These are phyloP conservation scores for Megalops atlanticus DNA, from an alignment of 2,113 vertebrate species.

Conservation along the genomic window DNA sequence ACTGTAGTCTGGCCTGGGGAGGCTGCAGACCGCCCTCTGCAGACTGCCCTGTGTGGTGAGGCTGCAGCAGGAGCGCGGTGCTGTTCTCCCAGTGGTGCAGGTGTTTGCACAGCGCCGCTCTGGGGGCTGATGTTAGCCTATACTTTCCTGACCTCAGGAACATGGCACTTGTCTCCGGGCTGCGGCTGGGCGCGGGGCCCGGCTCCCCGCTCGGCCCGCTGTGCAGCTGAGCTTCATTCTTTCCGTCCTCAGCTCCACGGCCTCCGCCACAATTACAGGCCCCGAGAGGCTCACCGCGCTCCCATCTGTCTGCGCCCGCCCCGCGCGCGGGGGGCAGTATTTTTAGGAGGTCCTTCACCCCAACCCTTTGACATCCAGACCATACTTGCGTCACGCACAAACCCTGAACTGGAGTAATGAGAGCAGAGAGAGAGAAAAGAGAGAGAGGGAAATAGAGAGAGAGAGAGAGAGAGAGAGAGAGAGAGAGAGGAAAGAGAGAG, in stretches of 20 bases:
- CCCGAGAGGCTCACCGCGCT: background rate
- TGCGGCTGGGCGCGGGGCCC: slow-evolving; percentile 56
- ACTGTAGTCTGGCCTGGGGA: slow-evolving; percentile 43
- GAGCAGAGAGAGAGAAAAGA: too few species aligned
- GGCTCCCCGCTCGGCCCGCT: slow-evolving; percentile 44
- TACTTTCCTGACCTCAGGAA: slow-evolving; percentile 65
- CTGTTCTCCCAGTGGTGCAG: background rate
- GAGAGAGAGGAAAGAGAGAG: too few species aligned
- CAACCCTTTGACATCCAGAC: slow-evolving; percentile 38
- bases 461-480: too few species aligned
- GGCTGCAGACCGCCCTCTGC: too few species aligned
- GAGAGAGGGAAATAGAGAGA: too few species aligned
- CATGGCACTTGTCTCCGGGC: slow-evolving; percentile 55
- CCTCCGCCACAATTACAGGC: slow-evolving; percentile 10
- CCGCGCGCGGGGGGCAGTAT: slow-evolving; percentile 44
- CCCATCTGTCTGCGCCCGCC: slow-evolving; percentile 54
- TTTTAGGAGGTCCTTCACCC: slow-evolving; percentile 46
- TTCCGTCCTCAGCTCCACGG: slow-evolving; percentile 44
- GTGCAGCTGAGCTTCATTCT: slow-evolving; percentile 37
- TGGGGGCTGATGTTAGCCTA: slow-evolving; percentile 50
- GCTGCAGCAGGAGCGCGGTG: slow-evolving; percentile 1
- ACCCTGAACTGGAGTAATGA: slow-evolving; percentile 1
- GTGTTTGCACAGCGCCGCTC: slow-evolving; percentile 36
- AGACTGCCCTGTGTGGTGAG: slow-evolving; percentile 18
- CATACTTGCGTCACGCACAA: slow-evolving; percentile 49